Evolutionary conservation across 92 coral and sea anemone genomes (phyloP), one percentile per base, ranked within the genome.

Genomic region (Phymanthus crucifer): DNA sequence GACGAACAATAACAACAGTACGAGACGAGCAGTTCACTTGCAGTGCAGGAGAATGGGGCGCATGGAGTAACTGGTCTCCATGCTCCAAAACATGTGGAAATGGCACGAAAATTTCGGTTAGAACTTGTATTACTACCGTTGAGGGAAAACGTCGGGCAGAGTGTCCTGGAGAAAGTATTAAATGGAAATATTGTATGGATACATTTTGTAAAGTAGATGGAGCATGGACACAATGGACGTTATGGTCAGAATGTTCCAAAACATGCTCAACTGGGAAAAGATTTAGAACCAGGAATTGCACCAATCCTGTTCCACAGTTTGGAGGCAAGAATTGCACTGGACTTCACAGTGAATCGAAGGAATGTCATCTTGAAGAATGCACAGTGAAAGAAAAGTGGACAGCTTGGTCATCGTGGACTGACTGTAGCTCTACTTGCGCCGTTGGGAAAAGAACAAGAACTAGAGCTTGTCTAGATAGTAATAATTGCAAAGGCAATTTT

Each of bases 191-290:
- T 68, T 95, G 99, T 43, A 66, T 46, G 16, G 83, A 84, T 14
- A 73, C 67, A 52, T 76, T 70, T 48, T 95, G 99, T 76, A 66
- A 80, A 14, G 14, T 76, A 26, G 71, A 72, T 27, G 89, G 95
- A 54, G 77, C 66, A 40, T 95, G 98, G 98, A 80, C 89, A 10
- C 45, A 70, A 32, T 95, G 98, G 98, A 85, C 97, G 4, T 66
- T 84, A 40, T 95, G 98, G 97, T 66, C 88, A 26, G 36, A 37
- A n/a, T 92, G 97, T 76, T 85, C 90, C 74, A 75, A 34, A 43
- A 85, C 92, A 32, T 94, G 98, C 47, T 93, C 94, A 37, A 35
- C 66, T 47, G 98, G 98, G 19, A 40, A 58, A 29, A 69, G 80
- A 61, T 35, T 18, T 19, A 87, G 94, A 52, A 61, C 32, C 9